Conservation (phyloP, 2,797 vertebrate species). For the Ceryle rudis region DNA sequence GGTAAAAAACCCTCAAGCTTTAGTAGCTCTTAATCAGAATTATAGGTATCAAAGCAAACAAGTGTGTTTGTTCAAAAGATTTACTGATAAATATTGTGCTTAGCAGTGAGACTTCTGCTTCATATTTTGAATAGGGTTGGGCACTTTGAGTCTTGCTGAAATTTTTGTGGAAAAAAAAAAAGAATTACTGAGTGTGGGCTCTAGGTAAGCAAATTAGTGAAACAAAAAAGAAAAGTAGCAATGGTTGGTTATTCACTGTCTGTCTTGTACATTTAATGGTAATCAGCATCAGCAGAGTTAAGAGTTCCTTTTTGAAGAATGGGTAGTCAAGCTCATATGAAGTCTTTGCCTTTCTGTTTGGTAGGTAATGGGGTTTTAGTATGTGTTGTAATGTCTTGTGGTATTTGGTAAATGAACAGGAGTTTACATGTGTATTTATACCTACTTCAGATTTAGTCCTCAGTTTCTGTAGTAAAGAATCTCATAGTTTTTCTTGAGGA, state of each 20-base stretch:
- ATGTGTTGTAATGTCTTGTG: rapidly evolving
- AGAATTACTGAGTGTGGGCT: neutral
- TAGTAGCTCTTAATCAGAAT: neutral
- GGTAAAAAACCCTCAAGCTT: conserved; percentile 68
- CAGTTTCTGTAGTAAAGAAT: neutral
- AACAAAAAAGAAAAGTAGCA: neutral
- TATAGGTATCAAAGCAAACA: neutral
- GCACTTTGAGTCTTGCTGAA: neutral
- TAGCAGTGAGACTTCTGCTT: neutral
- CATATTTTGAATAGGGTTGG: neutral
- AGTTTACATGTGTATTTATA: neutral
- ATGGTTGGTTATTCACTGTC: neutral
- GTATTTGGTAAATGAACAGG: neutral
- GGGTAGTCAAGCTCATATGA: neutral
- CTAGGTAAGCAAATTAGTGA: neutral
- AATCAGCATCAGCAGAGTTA: neutral
- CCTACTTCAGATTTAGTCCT: neutral
- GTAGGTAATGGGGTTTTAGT: neutral
- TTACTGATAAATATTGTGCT: neutral
- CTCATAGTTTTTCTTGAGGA: neutral
- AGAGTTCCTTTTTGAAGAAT: neutral
- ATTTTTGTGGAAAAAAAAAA: neutral
- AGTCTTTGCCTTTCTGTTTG: neutral
- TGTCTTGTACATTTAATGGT: neutral
- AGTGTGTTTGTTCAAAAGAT: neutral